Percentiles rank a stretch among this genome's conserved stretches.
These are phyloP conservation scores for Drosophila aldrichi DNA, from an alignment of 2,888 invertebrate genomes.

Conservation along the genomic window DNA sequence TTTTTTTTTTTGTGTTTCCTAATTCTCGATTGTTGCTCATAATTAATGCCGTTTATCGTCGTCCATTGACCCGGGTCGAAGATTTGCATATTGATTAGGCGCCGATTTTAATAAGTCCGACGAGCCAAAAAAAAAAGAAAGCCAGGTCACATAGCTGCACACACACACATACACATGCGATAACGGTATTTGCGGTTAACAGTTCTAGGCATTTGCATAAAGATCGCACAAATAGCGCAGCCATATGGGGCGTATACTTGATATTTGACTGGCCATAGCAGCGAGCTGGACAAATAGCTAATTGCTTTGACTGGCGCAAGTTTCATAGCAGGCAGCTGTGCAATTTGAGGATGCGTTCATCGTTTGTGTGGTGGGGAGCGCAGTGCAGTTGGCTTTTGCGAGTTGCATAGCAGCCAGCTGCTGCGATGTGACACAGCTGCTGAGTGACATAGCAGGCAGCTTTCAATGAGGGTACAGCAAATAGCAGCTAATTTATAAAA, in stretches of 20 bases:
- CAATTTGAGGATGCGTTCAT: neutral
- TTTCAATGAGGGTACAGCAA: too few relatives aligned
- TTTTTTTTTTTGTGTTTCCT: slow-evolving; percentile 11
- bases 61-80: slow-evolving; percentile 54
- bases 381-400: too few relatives aligned
- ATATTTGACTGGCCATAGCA: neutral
- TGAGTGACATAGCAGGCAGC: too few relatives aligned
- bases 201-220: slow-evolving; percentile 1
- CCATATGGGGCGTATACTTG: neutral
- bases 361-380: too few relatives aligned
- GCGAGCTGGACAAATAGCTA: neutral
- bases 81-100: slow-evolving; percentile 46
- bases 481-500: too few relatives aligned
- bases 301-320: neutral
- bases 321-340: slow-evolving; percentile 17
- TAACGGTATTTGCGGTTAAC: slow-evolving; percentile 24
- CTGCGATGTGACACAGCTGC: too few relatives aligned
- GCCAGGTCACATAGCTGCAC: slow-evolving; percentile 20
- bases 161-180: neutral
- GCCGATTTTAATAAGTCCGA: slow-evolving; percentile 38
- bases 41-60: slow-evolving; percentile 38
- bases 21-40: slow-evolving; percentile 21
- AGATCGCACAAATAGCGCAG: neutral
- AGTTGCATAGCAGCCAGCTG: too few relatives aligned
- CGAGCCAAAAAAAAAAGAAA: slow-evolving; percentile 23